These are phyloP conservation scores for Phalera bucephala DNA, from an alignment of 2,888 invertebrate genomes.

Conservation along the genomic window DNA sequence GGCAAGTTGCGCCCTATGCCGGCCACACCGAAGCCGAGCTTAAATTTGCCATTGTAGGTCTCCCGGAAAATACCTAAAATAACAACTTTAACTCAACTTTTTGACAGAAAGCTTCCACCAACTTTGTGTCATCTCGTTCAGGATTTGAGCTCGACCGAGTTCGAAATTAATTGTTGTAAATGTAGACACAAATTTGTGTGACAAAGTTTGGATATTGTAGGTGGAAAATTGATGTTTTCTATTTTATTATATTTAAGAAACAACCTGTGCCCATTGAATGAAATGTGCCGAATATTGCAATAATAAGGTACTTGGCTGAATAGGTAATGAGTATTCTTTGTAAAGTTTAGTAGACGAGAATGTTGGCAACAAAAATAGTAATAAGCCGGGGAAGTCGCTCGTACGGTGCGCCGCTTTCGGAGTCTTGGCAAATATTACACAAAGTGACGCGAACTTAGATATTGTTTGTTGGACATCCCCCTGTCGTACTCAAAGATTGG, in stretches of 20 bases:
- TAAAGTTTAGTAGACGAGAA: slow-evolving; percentile 42
- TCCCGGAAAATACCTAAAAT: slow-evolving; percentile 32
- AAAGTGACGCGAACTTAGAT: slow-evolving; percentile 71
- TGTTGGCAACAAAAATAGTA: slow-evolving; percentile 73
- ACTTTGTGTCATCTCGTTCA: slow-evolving; percentile 31
- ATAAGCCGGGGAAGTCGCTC: slow-evolving; percentile 67
- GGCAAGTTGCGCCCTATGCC: slow-evolving; percentile 36
- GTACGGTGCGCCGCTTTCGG: slow-evolving; percentile 57
- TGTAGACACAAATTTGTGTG: slow-evolving; percentile 20
- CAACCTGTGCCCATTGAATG: no score
- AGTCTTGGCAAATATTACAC: slow-evolving; percentile 70
- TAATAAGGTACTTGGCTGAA: no score
- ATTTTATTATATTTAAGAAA: not conserved
- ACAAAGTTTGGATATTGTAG: slow-evolving; percentile 12
- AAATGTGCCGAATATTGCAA: no score
- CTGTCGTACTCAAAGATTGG: slow-evolving; percentile 40
- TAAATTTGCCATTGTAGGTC: not conserved
- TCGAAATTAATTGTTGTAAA: slow-evolving; percentile 24
- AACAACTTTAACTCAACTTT: slow-evolving; percentile 52
- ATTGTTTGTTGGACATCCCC: slow-evolving; percentile 67
- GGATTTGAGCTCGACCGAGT: slow-evolving; percentile 20
- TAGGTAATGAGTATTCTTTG: slow-evolving; percentile 25
- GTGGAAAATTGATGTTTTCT: not conserved
- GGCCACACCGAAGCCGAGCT: slow-evolving; percentile 15
- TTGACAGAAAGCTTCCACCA: slow-evolving; percentile 41